Conservation (phyloP, 2,888 invertebrate genomes). For the Dexiosoma caninum region DNA sequence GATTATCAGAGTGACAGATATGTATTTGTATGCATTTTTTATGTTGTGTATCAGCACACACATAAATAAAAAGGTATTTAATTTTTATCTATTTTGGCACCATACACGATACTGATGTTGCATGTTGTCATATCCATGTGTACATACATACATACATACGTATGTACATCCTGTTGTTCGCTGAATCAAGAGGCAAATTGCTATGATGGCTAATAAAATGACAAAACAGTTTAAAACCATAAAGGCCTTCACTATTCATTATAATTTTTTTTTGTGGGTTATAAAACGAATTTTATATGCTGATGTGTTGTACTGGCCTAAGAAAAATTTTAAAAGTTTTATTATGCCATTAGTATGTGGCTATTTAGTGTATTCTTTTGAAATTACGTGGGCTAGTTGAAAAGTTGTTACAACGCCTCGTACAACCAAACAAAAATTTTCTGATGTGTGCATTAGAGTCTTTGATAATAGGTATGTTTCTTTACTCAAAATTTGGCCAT, state of each 20-base stretch:
- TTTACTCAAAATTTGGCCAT: too few species aligned
- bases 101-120: conserved; percentile 1
- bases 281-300: neutral
- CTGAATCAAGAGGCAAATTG: neutral
- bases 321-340: neutral
- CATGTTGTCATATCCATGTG: conserved; percentile 31
- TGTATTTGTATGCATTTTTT: neutral
- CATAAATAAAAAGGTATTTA: conserved; percentile 38
- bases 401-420: too few species aligned
- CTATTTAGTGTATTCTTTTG: too few species aligned
- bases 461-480: too few species aligned
- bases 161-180: conserved; percentile 34
- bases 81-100: conserved; percentile 52
- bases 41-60: conserved; percentile 1
- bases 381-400: too few species aligned
- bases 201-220: neutral
- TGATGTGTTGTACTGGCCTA: neutral
- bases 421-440: too few species aligned
- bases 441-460: too few species aligned
- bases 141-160: too few species aligned
- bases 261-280: neutral
- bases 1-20: conserved; percentile 44
- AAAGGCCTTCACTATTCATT: neutral
- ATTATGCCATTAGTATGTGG: too few species aligned
- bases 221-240: neutral